Evolutionary conservation across 2,888 invertebrate species (phyloP), one percentile per base, ranked within the genome.

Genomic region (Therioaphis trifolii): DNA sequence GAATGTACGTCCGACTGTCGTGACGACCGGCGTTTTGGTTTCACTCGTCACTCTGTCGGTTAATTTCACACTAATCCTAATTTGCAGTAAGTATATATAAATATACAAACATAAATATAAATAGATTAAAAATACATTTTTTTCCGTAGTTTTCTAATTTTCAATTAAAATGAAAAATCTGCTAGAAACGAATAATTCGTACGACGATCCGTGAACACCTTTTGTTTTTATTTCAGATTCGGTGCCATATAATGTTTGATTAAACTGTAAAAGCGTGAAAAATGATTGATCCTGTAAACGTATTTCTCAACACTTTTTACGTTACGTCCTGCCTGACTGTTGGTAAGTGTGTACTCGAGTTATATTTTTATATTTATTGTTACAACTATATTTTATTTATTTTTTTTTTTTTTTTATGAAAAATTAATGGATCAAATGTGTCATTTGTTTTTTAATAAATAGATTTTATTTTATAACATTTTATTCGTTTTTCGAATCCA

Each of bases 341-440:
- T 7, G 78, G 78, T 78, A 52, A 78, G 78, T 78, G 52, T 7
- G n/a, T 21, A 11, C 21, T 11, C 7, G 11, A 72, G n/a, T 7
- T 29, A 29, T 35, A 52, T 74, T 74, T 12, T 35, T 15, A 7
- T 72, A n/a, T 15, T 40, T 69, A 14, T 12, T 61, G 14, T 14
- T 14, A 21, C 14, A 9, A 14, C 15, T 46, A 2, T 15, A 27
- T 27, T 3, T 52, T 2, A 52, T 15, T 18, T 12, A 15, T 49
- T 43, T n/a, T 52, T 52, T 52, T 43, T 43, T 43, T 43, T 43
- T 43, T 52, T 52, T 52, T 52, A 52, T 52, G 52, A 5, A 52
- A 18, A n/a, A n/a, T 52, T 52, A 15, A 49, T 4, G 4, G 14
- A 49, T 49, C n/a, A 52, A 52, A n/a, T n/a, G 15, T 15, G 52